These are phyloP conservation scores for Andrena marginata DNA, from an alignment of 2,888 invertebrate genomes.

Conservation along the genomic window DNA sequence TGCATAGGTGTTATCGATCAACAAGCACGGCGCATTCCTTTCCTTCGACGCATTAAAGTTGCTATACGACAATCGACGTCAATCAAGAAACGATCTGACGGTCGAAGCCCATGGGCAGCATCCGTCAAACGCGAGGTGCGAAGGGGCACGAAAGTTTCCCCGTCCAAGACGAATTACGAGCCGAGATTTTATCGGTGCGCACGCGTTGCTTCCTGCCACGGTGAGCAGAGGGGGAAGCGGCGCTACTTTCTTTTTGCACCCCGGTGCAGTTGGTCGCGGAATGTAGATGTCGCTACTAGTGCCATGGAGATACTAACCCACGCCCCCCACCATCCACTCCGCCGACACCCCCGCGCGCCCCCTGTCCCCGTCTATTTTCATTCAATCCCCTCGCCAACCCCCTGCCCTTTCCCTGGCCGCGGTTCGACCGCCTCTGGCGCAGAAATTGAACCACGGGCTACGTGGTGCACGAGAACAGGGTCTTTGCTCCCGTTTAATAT, in stretches of 20 bases:
- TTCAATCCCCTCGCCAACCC: slow-evolving; percentile 39
- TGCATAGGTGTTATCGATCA: background rate
- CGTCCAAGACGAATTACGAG: slow-evolving; percentile 4
- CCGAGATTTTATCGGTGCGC: slow-evolving; percentile 46
- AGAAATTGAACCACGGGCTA: slow-evolving; percentile 73
- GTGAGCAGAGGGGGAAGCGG: background rate
- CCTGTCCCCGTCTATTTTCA: slow-evolving; percentile 65
- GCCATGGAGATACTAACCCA: slow-evolving; percentile 48
- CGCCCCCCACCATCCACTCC: slow-evolving; percentile 11
- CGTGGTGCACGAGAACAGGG: slow-evolving; percentile 78
- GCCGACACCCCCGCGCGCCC: slow-evolving; percentile 34
- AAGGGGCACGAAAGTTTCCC: slow-evolving; percentile 21
- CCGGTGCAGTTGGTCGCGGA: slow-evolving; percentile 48
- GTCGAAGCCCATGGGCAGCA: slow-evolving; percentile 13
- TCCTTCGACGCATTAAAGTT: background rate
- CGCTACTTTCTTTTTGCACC: slow-evolving; percentile 43
- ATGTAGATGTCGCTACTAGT: slow-evolving; percentile 68
- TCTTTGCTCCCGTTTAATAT: slow-evolving; percentile 85
- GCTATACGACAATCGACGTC: background rate
- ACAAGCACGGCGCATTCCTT: background rate
- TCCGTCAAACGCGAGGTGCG: slow-evolving; percentile 17
- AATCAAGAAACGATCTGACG: background rate
- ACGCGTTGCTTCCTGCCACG: slow-evolving; percentile 11
- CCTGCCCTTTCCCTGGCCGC: slow-evolving; percentile 17
- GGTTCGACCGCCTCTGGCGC: slow-evolving; percentile 60